Evolutionary conservation across 2,888 invertebrate species (phyloP).

Genomic region (Cynaeus angustus): DNA sequence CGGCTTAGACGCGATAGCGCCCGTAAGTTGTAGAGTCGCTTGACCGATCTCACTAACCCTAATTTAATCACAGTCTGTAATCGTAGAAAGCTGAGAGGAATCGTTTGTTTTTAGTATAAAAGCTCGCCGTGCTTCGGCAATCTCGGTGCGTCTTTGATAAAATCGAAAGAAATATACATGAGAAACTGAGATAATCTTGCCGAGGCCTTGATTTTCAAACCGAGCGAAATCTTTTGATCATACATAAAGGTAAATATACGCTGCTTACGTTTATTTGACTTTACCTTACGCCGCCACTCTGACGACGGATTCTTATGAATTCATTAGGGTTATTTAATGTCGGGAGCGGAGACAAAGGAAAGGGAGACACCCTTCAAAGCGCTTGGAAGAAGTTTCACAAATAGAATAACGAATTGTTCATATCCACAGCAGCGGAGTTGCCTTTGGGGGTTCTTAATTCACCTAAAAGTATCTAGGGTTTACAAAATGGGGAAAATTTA

Average conservation of each 20-base stretch:
- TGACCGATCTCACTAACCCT: conserved; percentile 49
- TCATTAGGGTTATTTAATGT: conserved; percentile 32
- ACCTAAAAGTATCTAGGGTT: neutral
- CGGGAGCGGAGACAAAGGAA: conserved; percentile 8
- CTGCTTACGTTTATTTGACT: conserved; percentile 42
- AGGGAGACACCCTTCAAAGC: conserved; percentile 1
- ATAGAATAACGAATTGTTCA: conserved; percentile 10
- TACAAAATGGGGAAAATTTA: too few species aligned
- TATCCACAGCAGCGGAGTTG: neutral
- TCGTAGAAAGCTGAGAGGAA: conserved; percentile 46
- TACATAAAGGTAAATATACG: conserved; percentile 46
- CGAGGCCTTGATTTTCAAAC: conserved; percentile 40
- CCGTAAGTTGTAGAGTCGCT: conserved; percentile 42
- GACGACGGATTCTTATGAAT: conserved; percentile 28
- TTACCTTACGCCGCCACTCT: conserved; percentile 20
- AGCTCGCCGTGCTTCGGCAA: conserved; percentile 46
- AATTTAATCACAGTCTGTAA: conserved; percentile 51
- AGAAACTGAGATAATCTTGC: conserved; percentile 51
- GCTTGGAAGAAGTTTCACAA: conserved; percentile 3
- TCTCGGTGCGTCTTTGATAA: conserved; percentile 50
- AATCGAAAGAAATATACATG: conserved; percentile 53
- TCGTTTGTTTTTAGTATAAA: conserved; percentile 51
- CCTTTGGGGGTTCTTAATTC: neutral
- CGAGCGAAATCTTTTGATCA: conserved; percentile 50
- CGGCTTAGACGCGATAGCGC: conserved; percentile 33